phyloP scores from a whole-genome alignment of 2,113 vertebrate species.

The Perccottus glenii region DNA sequence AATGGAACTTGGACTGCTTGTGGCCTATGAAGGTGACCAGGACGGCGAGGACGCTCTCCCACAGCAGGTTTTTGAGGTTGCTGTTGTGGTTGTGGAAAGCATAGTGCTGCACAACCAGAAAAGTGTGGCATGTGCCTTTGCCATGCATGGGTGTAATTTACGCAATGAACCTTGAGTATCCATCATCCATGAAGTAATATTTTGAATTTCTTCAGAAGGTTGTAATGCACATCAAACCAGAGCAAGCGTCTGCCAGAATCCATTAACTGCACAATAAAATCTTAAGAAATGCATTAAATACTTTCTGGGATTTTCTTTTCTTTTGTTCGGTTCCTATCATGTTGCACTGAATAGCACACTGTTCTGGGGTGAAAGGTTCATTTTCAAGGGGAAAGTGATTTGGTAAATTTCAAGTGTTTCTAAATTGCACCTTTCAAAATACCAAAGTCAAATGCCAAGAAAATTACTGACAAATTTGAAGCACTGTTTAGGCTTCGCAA shows the following conservation, averaged over 20 bases:
- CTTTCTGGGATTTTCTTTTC: too few relatives aligned
- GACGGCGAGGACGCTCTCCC: not conserved
- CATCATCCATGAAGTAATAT: not conserved
- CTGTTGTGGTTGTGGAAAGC: slow-evolving; percentile 11
- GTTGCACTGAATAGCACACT: too few relatives aligned
- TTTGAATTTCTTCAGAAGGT: slow-evolving; percentile 15
- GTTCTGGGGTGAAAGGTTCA: too few relatives aligned
- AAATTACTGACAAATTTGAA: too few relatives aligned
- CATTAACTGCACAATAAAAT: not conserved
- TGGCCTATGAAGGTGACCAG: slow-evolving; percentile 3
- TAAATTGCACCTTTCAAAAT: too few relatives aligned
- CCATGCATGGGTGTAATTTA: slow-evolving; percentile 4
- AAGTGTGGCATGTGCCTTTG: not conserved
- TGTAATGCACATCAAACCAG: slow-evolving; percentile 4
- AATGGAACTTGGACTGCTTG: not conserved
- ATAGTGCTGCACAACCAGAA: not conserved
- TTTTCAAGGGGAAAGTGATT: too few relatives aligned
- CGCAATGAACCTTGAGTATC: slow-evolving; percentile 3
- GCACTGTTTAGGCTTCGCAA: too few relatives aligned
- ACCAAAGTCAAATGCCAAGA: too few relatives aligned
- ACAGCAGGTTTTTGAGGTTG: not conserved
- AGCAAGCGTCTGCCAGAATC: not conserved
- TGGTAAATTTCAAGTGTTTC: too few relatives aligned
- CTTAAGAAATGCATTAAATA: not conserved
- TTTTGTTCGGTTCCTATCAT: too few relatives aligned